Evolutionary conservation across 2,888 invertebrate species (phyloP), one percentile per base, ranked within the genome.

Genomic region (Xylophagus ater): DNA sequence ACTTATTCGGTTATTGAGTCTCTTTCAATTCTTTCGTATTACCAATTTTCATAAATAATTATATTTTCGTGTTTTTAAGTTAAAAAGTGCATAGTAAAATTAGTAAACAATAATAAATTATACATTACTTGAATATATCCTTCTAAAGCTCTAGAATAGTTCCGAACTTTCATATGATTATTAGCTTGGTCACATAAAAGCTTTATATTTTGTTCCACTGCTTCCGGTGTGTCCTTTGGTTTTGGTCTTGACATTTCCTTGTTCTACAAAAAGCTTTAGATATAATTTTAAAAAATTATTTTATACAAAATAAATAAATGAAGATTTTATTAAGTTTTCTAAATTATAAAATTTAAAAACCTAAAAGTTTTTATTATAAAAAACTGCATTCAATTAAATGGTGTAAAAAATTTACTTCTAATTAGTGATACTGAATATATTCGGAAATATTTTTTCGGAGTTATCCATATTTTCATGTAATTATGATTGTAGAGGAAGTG

Each of bases 51-150:
- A 26, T 12, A 12, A 6, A 12, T 13, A 30, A 30, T 15, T 30
- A 15, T 5, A 4, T 30, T 30, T 15, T 15, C 6, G 23, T 23
- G 7, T 10, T 23, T 6, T 26, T 26, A n/a, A 26, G 2, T 26
- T n/a, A 5, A 6, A 10, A 26, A 2, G 2, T 26, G n/a, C 6
- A 13, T 12, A 26, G n/a, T 12, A 13, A 23, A 23, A 23, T 8
- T 23, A 23, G 23, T 23, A 23, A 8, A 23, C 23, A 8, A 23
- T 8, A 8, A 23, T 15, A 35, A 51, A 55, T 65, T n/a, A n/a
- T n/a, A n/a, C n/a, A n/a, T n/a, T 65, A 80, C 87, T 74, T 81
- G 77, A 53, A 77, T 74, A 49, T 84, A 78, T 2, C 82, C 74
- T 9, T 64, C 62, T 7, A 85, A 66, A 0, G 85, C 81, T 53